Evolutionary conservation across 1,140 invertebrate species (phyloP).

Genomic region (Zaprionus capensis): DNA sequence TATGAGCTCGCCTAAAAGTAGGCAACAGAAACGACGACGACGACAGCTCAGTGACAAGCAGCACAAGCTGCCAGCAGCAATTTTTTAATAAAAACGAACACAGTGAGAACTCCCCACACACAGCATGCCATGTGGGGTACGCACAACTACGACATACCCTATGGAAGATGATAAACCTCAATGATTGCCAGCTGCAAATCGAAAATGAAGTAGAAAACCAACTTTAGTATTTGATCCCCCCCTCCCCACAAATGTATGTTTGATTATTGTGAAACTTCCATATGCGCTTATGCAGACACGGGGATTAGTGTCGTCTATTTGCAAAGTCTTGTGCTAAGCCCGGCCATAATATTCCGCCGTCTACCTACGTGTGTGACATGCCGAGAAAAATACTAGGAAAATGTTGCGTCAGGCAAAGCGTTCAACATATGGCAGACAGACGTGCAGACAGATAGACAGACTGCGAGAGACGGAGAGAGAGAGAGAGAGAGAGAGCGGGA

Average conservation of each 20-base stretch:
- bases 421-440: constrained; percentile 71
- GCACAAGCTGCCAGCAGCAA: constrained; percentile 72
- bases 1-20: constrained; percentile 65
- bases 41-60: constrained; percentile 68
- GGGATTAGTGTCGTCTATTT: not conserved
- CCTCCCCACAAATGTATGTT: not conserved
- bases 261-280: not conserved
- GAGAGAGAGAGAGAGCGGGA: constrained; percentile 11
- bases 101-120: constrained; percentile 1
- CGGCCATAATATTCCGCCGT: constrained; percentile 1
- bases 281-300: not conserved
- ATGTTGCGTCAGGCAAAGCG: constrained; percentile 67
- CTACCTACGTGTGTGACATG: constrained; percentile 8
- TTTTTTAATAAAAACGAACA: constrained; percentile 71
- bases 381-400: constrained; percentile 40
- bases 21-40: constrained; percentile 37
- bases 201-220: not conserved
- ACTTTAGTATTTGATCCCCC: too few relatives aligned
- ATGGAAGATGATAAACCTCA: not conserved
- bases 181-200: not conserved
- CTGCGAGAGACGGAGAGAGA: constrained; percentile 6
- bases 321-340: not conserved
- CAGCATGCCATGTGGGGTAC: not conserved
- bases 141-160: constrained; percentile 15
- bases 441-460: constrained; percentile 13